These are phyloP conservation scores for Chorisops tibialis DNA, from an alignment of 2,888 invertebrate genomes.

Conservation along the genomic window DNA sequence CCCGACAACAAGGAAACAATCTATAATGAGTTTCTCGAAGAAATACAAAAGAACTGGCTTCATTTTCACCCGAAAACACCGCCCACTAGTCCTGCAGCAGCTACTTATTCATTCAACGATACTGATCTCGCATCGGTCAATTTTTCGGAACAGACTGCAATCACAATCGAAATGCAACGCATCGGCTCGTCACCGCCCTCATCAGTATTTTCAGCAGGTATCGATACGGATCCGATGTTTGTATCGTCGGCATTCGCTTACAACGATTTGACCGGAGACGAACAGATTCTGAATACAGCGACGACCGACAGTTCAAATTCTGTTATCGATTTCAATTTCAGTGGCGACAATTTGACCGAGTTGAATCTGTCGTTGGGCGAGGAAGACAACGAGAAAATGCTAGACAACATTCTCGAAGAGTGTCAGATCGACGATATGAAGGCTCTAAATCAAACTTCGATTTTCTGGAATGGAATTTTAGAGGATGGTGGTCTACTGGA, in stretches of 20 bases:
- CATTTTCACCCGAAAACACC: slow-evolving; percentile 52
- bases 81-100: slow-evolving; percentile 1
- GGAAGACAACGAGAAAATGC: slow-evolving; percentile 49
- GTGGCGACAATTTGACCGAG: slow-evolving; percentile 50
- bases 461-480: slow-evolving; percentile 52
- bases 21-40: slow-evolving; percentile 47
- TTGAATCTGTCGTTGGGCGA: slow-evolving; percentile 48
- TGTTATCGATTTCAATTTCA: slow-evolving; percentile 48
- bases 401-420: slow-evolving; percentile 51
- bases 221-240: slow-evolving; percentile 40
- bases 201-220: slow-evolving; percentile 28
- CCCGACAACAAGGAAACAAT: neutral
- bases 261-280: slow-evolving; percentile 47
- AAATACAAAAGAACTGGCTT: slow-evolving; percentile 49
- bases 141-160: slow-evolving; percentile 48
- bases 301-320: slow-evolving; percentile 38
- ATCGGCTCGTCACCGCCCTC: slow-evolving; percentile 34
- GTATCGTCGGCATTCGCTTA: slow-evolving; percentile 46
- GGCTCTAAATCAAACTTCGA: slow-evolving; percentile 49
- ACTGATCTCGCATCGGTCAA: slow-evolving; percentile 40
- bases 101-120: slow-evolving; percentile 5
- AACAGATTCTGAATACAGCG: slow-evolving; percentile 38
- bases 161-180: slow-evolving; percentile 46
- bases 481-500: slow-evolving; percentile 48
- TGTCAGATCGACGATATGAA: slow-evolving; percentile 52